phyloP scores from a whole-genome alignment of 2,797 vertebrate genomes.

The Craterocephalus amniculus region DNA sequence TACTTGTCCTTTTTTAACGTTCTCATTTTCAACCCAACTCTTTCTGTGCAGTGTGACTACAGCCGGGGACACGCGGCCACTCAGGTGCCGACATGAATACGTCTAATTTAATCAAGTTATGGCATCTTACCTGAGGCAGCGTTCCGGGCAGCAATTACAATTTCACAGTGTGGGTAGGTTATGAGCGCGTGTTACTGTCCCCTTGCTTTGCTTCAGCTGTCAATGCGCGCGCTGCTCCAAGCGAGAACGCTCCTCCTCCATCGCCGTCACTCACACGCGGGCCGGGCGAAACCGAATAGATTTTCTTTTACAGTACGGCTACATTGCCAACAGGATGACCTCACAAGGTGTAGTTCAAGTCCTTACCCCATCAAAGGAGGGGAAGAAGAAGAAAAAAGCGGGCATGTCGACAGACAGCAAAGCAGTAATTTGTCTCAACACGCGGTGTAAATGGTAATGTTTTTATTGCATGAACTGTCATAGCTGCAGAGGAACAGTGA shows the following conservation, averaged over 20 bases:
- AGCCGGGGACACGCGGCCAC: background rate
- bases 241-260: constrained; percentile 52
- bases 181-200: constrained; percentile 21
- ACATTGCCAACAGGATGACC: background rate
- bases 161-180: background rate
- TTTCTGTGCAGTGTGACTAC: background rate
- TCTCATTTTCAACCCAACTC: constrained; percentile 17
- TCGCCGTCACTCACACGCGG: background rate
- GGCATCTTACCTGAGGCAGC: constrained; percentile 42
- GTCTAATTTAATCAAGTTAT: background rate
- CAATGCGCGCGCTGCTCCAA: constrained; percentile 21
- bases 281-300: background rate
- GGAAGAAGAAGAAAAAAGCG: background rate
- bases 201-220: constrained; percentile 18
- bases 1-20: background rate
- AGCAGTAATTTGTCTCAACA: constrained; percentile 27
- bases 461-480: constrained; percentile 86
- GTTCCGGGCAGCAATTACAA: background rate
- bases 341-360: background rate
- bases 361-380: background rate
- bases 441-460: constrained; percentile 64
- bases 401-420: background rate
- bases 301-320: background rate
- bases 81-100: background rate
- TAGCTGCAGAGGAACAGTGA: constrained; percentile 75